These are phyloP conservation scores for Apodemia zela DNA, from an alignment of 2,888 invertebrate genomes.

Conservation along the genomic window DNA sequence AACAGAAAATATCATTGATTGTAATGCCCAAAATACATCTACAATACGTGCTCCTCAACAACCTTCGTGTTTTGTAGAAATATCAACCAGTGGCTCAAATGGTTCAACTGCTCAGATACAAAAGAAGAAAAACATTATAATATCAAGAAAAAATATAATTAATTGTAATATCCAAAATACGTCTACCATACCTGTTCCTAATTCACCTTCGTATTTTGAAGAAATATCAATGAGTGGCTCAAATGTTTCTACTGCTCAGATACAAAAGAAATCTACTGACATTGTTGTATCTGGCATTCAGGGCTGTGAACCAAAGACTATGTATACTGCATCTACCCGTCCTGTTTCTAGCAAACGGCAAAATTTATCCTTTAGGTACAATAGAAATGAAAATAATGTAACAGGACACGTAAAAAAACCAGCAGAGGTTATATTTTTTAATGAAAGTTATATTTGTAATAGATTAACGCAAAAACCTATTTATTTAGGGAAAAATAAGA, in stretches of 20 bases:
- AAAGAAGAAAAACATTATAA: not conserved
- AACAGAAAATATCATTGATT: not conserved
- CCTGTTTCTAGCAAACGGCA: too few relatives aligned
- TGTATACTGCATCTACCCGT: too few relatives aligned
- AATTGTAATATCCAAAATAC: not conserved
- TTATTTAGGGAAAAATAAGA: slow-evolving; percentile 58
- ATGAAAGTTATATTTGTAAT: slow-evolving; percentile 3
- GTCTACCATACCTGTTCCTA: not conserved
- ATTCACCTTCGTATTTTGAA: not conserved
- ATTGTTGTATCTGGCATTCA: not conserved
- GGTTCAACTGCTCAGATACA: too few relatives aligned
- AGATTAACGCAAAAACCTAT: slow-evolving; percentile 40
- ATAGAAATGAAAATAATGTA: too few relatives aligned
- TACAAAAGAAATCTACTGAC: not conserved
- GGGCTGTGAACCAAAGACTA: too few relatives aligned
- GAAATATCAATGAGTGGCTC: not conserved
- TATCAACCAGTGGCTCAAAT: not conserved
- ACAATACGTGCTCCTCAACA: not conserved
- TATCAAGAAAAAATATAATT: not conserved
- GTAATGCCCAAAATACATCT: not conserved
- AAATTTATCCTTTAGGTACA: too few relatives aligned
- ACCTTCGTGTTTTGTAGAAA: slow-evolving; percentile 1
- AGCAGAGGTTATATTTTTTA: not conserved
- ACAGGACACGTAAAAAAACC: too few relatives aligned
- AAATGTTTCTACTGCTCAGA: not conserved